phyloP scores from a whole-genome alignment of 1,140 invertebrate genomes.

The Drosophila yakuba region DNA sequence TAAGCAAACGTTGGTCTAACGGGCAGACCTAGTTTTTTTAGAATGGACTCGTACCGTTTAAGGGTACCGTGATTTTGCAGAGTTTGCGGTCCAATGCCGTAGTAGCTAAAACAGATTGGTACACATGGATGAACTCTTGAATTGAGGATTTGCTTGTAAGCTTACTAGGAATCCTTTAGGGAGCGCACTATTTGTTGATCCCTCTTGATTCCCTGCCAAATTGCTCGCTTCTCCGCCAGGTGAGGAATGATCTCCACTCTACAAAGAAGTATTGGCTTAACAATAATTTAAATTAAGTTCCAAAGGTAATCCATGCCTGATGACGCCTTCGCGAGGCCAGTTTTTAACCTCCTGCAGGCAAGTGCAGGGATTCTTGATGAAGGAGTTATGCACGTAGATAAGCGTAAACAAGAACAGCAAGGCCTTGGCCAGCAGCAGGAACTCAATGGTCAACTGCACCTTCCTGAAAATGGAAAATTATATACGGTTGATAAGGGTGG shows the following conservation, averaged over 20 bases:
- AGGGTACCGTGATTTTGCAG: conserved; percentile 61
- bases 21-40: conserved; percentile 56
- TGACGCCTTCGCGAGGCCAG: conserved; percentile 98
- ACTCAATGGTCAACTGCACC: conserved; percentile 95
- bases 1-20: conserved; percentile 57
- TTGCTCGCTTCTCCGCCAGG: conserved; percentile 92
- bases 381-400: conserved; percentile 97
- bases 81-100: conserved; percentile 75
- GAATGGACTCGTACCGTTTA: conserved; percentile 61
- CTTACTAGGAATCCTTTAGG: conserved; percentile 74
- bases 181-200: conserved; percentile 60
- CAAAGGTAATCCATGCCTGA: conserved; percentile 85
- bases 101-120: conserved; percentile 41
- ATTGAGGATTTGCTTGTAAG: background rate
- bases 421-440: conserved; percentile 95
- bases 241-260: conserved; percentile 96
- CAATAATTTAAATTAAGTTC: background rate
- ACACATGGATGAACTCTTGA: background rate
- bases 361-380: conserved; percentile 96
- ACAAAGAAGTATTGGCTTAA: background rate
- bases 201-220: conserved; percentile 88
- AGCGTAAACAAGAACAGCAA: conserved; percentile 95
- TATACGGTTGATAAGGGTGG: background rate
- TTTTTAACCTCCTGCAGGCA: conserved; percentile 95
- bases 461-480: conserved; percentile 85